Evolutionary conservation across 2,888 invertebrate species (phyloP).

Genomic region (Phortica okadai): DNA sequence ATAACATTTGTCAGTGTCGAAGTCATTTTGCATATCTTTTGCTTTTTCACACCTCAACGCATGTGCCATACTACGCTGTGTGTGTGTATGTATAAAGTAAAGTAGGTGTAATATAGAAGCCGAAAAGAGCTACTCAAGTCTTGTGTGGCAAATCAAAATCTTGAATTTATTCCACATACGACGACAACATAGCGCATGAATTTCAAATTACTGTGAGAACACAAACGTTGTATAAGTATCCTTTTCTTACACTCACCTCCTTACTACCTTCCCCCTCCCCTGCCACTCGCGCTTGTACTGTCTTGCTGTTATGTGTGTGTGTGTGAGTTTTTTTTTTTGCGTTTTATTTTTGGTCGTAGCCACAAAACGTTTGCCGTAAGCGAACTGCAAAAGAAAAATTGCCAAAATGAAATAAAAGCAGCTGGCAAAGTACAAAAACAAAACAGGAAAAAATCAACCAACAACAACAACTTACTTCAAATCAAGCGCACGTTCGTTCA

Average conservation of each 20-base stretch:
- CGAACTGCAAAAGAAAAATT: background rate
- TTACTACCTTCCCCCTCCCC: no score
- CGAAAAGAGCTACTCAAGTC: no score
- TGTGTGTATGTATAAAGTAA: no score
- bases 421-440: background rate
- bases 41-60: no score
- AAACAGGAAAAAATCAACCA: background rate
- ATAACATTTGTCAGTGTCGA: no score
- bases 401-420: background rate
- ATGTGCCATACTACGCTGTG: no score
- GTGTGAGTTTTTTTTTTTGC: no score
- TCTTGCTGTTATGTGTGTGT: background rate
- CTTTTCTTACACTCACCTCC: no score
- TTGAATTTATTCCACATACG: slow-evolving; percentile 72
- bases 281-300: no score
- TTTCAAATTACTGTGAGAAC: slow-evolving; percentile 72
- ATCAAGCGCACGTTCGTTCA: background rate
- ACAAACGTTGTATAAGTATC: slow-evolving; percentile 20
- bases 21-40: no score
- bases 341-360: background rate
- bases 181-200: slow-evolving; percentile 62
- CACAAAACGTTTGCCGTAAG: background rate
- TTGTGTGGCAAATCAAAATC: slow-evolving; percentile 55
- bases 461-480: slow-evolving; percentile 23
- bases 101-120: no score